Percentiles rank a stretch among this genome's conserved stretches.
Evolutionary conservation across 2,113 vertebrate species (phyloP).

Genomic region (Podilymbus podiceps): DNA sequence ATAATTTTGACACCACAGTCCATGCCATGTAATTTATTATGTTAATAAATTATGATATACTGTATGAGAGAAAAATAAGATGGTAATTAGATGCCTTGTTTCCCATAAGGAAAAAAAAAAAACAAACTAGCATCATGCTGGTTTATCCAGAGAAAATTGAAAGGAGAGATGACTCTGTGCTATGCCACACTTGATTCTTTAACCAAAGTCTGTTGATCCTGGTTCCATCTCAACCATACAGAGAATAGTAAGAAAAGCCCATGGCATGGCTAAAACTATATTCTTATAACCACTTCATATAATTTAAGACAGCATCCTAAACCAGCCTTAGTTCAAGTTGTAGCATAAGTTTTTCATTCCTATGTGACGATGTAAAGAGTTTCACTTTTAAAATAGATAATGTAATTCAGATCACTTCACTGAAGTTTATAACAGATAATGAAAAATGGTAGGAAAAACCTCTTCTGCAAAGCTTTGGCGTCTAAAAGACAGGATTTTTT

Average conservation of each 20-base stretch:
- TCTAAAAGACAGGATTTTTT: not conserved
- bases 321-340: not conserved
- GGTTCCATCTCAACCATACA: not conserved
- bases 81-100: not conserved
- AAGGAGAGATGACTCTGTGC: not conserved
- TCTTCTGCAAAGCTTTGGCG: not conserved
- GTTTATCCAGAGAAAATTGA: not conserved
- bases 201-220: not conserved
- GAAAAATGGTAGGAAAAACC: not conserved
- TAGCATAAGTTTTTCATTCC: not conserved
- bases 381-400: not conserved
- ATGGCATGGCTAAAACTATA: not conserved
- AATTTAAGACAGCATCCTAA: not conserved
- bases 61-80: not conserved
- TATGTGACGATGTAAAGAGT: not conserved
- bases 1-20: not conserved
- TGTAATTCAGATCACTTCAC: not conserved
- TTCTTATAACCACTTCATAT: not conserved
- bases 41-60: not conserved
- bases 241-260: not conserved
- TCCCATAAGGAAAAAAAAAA: not conserved
- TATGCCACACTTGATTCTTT: not conserved
- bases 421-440: not conserved
- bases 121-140: not conserved
- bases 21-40: not conserved